Conservation (phyloP, 2,113 vertebrate species). For the Gallinago undulata region DNA sequence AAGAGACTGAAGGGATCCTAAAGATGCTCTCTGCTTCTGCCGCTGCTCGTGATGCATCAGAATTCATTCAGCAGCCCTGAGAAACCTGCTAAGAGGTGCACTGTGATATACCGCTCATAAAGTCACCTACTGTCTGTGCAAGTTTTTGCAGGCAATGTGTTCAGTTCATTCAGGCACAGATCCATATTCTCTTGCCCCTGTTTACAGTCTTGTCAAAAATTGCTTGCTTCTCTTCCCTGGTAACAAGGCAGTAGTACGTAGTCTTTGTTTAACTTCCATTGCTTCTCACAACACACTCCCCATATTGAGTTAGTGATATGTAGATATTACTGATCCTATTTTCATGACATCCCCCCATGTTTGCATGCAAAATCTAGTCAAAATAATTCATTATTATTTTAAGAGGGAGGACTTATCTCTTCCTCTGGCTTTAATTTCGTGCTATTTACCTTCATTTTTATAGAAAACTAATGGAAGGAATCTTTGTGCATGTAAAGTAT, state of each 20-base stretch:
- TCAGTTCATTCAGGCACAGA: not conserved
- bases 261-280: not conserved
- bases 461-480: not conserved
- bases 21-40: not conserved
- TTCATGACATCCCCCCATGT: not conserved
- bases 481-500: not conserved
- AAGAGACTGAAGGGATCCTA: not conserved
- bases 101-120: accelerated
- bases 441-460: not conserved
- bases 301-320: not conserved
- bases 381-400: not conserved
- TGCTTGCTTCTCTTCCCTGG: not conserved
- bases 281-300: not conserved
- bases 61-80: not conserved
- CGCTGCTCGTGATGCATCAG: not conserved
- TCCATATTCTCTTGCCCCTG: not conserved
- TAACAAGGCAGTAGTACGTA: not conserved
- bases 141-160: not conserved
- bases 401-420: not conserved
- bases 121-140: not conserved
- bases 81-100: not conserved
- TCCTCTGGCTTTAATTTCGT: not conserved
- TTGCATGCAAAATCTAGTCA: not conserved
- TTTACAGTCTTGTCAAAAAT: not conserved
- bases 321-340: not conserved